These are phyloP conservation scores for Sparidentex hasta DNA, from an alignment of 2,797 vertebrate genomes.

Conservation along the genomic window DNA sequence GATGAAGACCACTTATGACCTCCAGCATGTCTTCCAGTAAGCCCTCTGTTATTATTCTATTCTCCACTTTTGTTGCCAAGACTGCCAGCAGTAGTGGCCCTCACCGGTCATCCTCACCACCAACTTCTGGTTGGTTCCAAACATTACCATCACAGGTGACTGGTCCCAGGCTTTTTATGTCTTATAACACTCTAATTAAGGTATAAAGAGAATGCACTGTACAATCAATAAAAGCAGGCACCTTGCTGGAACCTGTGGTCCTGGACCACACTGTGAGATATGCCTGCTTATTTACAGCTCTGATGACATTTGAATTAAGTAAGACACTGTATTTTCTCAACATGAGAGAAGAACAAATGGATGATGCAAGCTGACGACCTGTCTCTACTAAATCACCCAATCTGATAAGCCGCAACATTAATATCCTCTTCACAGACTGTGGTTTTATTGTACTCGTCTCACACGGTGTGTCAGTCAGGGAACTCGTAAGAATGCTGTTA, in stretches of 20 bases:
- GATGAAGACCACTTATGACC: too few relatives aligned
- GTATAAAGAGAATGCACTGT: neutral
- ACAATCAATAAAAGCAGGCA: neutral
- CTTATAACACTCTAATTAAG: neutral
- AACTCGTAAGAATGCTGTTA: neutral
- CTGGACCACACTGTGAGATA: neutral
- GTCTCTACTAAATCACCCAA: neutral
- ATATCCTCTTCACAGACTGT: neutral
- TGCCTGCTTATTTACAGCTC: neutral
- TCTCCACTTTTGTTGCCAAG: neutral
- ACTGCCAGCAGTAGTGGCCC: neutral
- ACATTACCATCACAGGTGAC: neutral
- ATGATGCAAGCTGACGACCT: neutral
- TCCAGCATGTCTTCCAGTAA: neutral
- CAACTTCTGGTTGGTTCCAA: neutral
- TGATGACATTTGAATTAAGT: neutral
- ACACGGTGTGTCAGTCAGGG: neutral
- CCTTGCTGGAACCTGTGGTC: neutral
- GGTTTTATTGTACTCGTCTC: neutral
- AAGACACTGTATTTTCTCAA: neutral
- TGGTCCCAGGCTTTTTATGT: too few relatives aligned
- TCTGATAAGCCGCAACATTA: neutral
- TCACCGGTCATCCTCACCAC: neutral
- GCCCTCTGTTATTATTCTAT: neutral
- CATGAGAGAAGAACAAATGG: neutral